These are phyloP conservation scores for Monoplex corrugatus DNA, from an alignment of 2,888 invertebrate species.

Conservation along the genomic window DNA sequence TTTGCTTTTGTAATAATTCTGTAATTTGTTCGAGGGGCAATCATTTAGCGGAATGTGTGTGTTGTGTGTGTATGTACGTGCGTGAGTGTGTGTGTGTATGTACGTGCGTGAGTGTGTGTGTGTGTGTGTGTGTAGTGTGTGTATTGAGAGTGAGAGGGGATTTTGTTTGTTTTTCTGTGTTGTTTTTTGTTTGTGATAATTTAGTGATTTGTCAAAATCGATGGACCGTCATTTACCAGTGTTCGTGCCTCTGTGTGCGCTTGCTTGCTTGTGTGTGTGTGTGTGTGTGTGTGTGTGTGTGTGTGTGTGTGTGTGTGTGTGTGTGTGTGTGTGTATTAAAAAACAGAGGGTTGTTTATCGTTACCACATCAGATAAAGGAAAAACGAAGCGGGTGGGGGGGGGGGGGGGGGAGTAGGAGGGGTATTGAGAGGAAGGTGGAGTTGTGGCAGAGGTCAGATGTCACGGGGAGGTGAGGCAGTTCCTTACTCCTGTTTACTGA, in stretches of 20 bases:
- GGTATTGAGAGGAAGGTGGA: too few species aligned
- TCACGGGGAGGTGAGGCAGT: neutral
- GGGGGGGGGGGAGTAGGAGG: too few species aligned
- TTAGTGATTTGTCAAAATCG: neutral
- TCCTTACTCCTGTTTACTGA: too few species aligned
- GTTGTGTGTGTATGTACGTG: neutral
- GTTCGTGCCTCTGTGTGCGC: neutral
- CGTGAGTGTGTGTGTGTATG: neutral
- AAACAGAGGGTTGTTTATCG: too few species aligned
- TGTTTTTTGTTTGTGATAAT: neutral
- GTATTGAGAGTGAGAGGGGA: too few species aligned
- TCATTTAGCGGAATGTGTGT: neutral
- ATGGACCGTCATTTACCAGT: neutral
- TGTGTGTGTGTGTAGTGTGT: too few species aligned
- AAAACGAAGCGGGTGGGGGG: too few species aligned
- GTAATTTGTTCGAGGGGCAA: too few species aligned
- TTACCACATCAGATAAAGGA: too few species aligned
- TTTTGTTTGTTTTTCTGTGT: neutral
- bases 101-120: too few species aligned
- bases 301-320: slow-evolving; percentile 25
- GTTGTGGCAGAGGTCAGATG: neutral
- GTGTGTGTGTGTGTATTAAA: slow-evolving; percentile 11
- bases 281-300: slow-evolving; percentile 22
- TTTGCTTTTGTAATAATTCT: too few species aligned
- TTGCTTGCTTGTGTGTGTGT: neutral